Percentiles rank a stretch among this genome's conserved stretches.
Conservation (phyloP, 2,113 vertebrate genomes). For the Columba livia region DNA sequence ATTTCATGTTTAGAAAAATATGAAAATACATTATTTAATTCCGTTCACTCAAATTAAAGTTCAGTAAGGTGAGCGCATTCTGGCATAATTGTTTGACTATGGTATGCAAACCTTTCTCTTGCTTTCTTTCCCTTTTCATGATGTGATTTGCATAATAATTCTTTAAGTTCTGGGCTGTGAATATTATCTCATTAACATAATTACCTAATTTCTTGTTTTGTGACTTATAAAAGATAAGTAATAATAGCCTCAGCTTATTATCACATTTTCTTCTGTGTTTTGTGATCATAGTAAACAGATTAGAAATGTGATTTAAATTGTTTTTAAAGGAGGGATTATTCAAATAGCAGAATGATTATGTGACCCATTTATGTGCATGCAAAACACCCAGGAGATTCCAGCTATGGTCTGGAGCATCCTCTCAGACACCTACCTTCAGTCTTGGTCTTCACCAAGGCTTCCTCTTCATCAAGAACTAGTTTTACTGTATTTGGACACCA, state of each 20-base stretch:
- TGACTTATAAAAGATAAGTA: constrained; percentile 41
- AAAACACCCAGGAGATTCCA: background rate
- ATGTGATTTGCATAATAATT: constrained; percentile 60
- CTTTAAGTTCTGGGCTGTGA: constrained; percentile 9
- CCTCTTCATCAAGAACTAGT: background rate
- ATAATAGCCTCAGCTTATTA: constrained; percentile 21
- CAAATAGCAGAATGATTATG: background rate
- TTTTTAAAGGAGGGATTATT: background rate
- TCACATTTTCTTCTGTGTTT: background rate
- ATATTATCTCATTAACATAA: constrained; percentile 63
- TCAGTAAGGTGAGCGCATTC: background rate
- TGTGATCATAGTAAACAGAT: constrained; percentile 31
- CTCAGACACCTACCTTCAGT: background rate
- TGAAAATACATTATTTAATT: background rate
- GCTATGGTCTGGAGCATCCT: background rate
- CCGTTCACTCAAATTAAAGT: constrained; percentile 11
- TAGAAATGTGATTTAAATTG: background rate
- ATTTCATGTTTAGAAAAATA: background rate
- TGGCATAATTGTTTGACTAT: background rate
- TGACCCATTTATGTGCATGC: background rate
- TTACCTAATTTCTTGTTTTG: constrained; percentile 53
- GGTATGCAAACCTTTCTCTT: background rate
- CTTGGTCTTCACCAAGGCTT: background rate
- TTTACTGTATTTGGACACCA: background rate
- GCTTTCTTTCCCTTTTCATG: background rate